A percentile compares a stretch with the other conserved stretches of the same genome.
phyloP scores from a whole-genome alignment of 2,888 invertebrate genomes.

The Ceraclea dissimilis region DNA sequence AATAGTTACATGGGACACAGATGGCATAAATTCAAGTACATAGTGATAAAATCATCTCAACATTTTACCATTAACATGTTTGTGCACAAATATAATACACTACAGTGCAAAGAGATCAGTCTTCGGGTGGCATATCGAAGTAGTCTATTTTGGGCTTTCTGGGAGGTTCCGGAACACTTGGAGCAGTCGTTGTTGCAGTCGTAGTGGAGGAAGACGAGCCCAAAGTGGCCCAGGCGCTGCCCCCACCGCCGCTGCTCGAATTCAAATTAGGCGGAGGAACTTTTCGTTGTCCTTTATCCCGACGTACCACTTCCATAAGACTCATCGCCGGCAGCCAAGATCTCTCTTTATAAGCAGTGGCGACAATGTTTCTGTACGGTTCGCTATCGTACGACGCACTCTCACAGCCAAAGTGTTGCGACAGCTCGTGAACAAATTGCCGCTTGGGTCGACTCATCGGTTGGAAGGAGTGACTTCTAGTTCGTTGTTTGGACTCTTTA shows the following conservation, averaged over 20 bases:
- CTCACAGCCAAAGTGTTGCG: conserved; percentile 90
- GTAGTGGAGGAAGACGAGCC: conserved; percentile 37
- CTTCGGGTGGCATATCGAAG: conserved; percentile 47
- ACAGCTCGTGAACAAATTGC: conserved; percentile 88
- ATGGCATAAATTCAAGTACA: no score
- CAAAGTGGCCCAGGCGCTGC: conserved; percentile 48
- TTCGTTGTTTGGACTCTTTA: conserved; percentile 70
- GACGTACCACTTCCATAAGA: conserved; percentile 70
- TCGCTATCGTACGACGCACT: conserved; percentile 92
- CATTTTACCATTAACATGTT: no score
- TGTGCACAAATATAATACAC: no score
- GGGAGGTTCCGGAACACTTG: conserved; percentile 8
- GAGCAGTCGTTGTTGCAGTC: conserved; percentile 31
- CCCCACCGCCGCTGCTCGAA: conserved; percentile 25
- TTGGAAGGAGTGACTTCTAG: conserved; percentile 80
- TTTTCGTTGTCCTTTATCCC: conserved; percentile 70
- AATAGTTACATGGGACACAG: no score
- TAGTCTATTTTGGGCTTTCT: conserved; percentile 39
- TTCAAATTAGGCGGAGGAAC: conserved; percentile 53
- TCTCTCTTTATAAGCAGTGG: conserved; percentile 75
- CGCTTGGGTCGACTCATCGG: conserved; percentile 91
- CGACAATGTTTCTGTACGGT: conserved; percentile 93
- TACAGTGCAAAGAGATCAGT: conserved; percentile 30
- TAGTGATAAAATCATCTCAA: no score
- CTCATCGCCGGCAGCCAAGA: conserved; percentile 87